These are phyloP conservation scores for Eupithecia subfuscata DNA, from an alignment of 2,888 invertebrate species.

Conservation along the genomic window DNA sequence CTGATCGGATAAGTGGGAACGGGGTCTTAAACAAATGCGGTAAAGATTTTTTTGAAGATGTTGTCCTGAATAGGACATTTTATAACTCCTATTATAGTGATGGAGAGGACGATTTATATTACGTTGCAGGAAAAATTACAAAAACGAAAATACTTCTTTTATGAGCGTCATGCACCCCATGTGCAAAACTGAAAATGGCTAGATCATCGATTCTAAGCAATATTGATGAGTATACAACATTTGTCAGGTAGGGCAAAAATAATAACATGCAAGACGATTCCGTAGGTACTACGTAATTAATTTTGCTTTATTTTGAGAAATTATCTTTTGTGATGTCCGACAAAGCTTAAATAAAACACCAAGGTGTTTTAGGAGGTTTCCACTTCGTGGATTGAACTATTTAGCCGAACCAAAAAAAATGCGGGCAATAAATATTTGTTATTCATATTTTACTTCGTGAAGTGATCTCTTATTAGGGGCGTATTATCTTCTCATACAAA, in stretches of 20 bases:
- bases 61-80: neutral
- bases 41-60: neutral
- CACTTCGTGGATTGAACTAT: neutral
- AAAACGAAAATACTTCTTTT: neutral
- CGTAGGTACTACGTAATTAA: neutral
- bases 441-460: slow-evolving; percentile 4
- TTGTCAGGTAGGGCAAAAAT: neutral
- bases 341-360: neutral
- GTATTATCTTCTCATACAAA: slow-evolving; percentile 27
- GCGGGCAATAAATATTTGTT: neutral
- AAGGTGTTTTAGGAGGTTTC: neutral
- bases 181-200: neutral
- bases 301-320: neutral
- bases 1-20: too few species aligned
- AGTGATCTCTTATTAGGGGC: slow-evolving; percentile 26
- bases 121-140: neutral
- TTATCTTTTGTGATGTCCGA: neutral
- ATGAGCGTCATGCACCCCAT: neutral
- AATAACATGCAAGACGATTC: neutral
- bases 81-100: neutral
- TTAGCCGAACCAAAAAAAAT: neutral
- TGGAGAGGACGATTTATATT: neutral
- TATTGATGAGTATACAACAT: neutral
- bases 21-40: neutral
- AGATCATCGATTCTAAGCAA: neutral